Evolutionary conservation across 2,888 invertebrate genomes (phyloP), one percentile per base, ranked within the genome.

Genomic region (Drosophila rubida): DNA sequence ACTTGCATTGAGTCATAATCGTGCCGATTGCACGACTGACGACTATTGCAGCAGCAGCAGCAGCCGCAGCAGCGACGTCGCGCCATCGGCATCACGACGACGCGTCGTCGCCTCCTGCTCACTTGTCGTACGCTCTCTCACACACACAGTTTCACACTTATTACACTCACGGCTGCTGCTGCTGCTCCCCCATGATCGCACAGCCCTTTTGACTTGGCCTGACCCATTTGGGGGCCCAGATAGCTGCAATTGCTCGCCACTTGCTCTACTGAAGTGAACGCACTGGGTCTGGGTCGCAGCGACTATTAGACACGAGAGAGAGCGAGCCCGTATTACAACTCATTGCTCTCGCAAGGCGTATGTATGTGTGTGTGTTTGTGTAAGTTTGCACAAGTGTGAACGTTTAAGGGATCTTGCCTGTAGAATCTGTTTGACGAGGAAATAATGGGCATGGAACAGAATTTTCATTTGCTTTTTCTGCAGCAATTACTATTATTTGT

Each of bases 1-100:
- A 73, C 80, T 75, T 80, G 78, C 87, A 84, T 87, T 84, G 80
- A 87, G 85, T 83, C 87, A 87, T 87, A 87, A 81, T 75, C 85
- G 79, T 73, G 69, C 54, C 87, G 85, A 87, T 79, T 87, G 85
- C 87, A 84, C 73, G 73, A 64, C 45, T 57, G 73, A 64, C 45
- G 60, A 73, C 68, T 73, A 87, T 79, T 80, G 61, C 65, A 70
- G 55, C 63, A 42, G 19, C 68, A 49, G 41, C 49, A 42, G 23
- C 41, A 11, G 19, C 3, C 19, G 3, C 19, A 19, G 19, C 46
- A 39, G 81, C 70, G 70, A 51, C 55, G 71, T 14, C 76, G 68
- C 57, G 49, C 37, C 62, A 49, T 42, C 66, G 49, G 11, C 70
- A 32, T 41, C 66, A 50, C 35, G 19, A 27, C 69, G 44, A 25